Evolutionary conservation across 1,140 invertebrate genomes (phyloP).

Genomic region (Ceratina japonica): DNA sequence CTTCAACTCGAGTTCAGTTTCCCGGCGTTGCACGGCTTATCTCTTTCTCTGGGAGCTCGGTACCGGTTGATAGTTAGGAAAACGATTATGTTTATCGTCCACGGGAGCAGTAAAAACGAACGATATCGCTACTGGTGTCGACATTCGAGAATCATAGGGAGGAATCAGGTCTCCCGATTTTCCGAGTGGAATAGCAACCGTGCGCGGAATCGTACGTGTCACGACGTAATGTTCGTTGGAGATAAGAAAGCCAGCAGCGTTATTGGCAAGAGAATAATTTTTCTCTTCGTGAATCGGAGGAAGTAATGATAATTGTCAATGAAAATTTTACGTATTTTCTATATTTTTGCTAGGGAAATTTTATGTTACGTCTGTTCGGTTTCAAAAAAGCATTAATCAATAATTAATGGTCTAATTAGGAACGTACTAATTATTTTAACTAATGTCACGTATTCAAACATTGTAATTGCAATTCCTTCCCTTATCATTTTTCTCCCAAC

Average conservation of each 20-base stretch:
- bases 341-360: slow-evolving; percentile 10
- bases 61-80: slow-evolving; percentile 53
- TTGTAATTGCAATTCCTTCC: neutral
- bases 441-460: neutral
- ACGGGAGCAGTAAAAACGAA: slow-evolving; percentile 59
- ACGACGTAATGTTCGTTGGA: slow-evolving; percentile 27
- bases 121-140: slow-evolving; percentile 46
- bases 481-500: neutral
- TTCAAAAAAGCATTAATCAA: slow-evolving; percentile 45
- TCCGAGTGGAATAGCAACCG: slow-evolving; percentile 15
- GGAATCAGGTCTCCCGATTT: slow-evolving; percentile 32
- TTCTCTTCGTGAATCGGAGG: neutral
- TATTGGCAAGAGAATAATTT: slow-evolving; percentile 15
- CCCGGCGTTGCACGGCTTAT: neutral
- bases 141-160: slow-evolving; percentile 35
- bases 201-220: neutral
- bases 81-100: slow-evolving; percentile 64
- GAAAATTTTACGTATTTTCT: no score
- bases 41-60: slow-evolving; percentile 4
- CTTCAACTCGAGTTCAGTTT: neutral
- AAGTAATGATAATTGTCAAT: neutral
- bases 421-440: slow-evolving; percentile 48
- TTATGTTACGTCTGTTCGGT: neutral
- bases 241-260: slow-evolving; percentile 35
- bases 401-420: slow-evolving; percentile 42